A percentile compares a stretch with the other conserved stretches of the same genome.
Conservation (phyloP, 2,797 vertebrate species). For the Monodelphis domestica region DNA sequence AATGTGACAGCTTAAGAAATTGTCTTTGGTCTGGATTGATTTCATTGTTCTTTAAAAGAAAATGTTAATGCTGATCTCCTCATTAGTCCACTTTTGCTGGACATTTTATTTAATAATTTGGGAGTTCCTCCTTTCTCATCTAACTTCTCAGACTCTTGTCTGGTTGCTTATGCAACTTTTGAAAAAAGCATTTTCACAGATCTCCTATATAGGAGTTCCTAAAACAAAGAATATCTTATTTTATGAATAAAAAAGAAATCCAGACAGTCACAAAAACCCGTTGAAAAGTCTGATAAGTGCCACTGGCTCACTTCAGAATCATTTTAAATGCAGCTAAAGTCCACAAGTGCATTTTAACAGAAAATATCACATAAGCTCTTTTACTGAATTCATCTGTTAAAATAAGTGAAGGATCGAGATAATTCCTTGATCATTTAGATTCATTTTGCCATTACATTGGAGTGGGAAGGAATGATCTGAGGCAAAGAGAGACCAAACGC, state of each 20-base stretch:
- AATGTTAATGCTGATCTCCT: slow-evolving; percentile 75
- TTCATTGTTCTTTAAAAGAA: slow-evolving; percentile 75
- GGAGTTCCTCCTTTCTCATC: slow-evolving; percentile 74
- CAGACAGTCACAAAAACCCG: slow-evolving; percentile 48
- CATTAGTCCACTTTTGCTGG: slow-evolving; percentile 52
- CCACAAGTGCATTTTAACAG: slow-evolving; percentile 25
- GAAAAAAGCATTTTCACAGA: slow-evolving; percentile 68
- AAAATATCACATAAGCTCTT: slow-evolving; percentile 69
- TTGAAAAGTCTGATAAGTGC: slow-evolving; percentile 57
- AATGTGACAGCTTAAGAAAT: slow-evolving; percentile 25
- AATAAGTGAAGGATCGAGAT: slow-evolving; percentile 38
- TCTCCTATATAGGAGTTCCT: slow-evolving; percentile 1
- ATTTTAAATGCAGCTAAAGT: slow-evolving; percentile 56
- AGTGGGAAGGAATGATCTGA: neutral
- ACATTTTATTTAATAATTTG: slow-evolving; percentile 76
- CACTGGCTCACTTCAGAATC: slow-evolving; percentile 56
- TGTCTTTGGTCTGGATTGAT: slow-evolving; percentile 24
- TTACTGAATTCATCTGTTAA: slow-evolving; percentile 46
- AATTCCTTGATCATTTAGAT: neutral
- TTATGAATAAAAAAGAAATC: slow-evolving; percentile 69
- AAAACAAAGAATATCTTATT: slow-evolving; percentile 69
- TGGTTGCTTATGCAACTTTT: slow-evolving; percentile 76
- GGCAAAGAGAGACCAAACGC: slow-evolving; percentile 37
- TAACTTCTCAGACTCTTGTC: slow-evolving; percentile 70
- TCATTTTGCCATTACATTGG: neutral